A percentile compares a stretch with the other conserved stretches of the same genome.
These are phyloP conservation scores for Ennomos quercinarius DNA, from an alignment of 2,888 invertebrate species.

Conservation along the genomic window DNA sequence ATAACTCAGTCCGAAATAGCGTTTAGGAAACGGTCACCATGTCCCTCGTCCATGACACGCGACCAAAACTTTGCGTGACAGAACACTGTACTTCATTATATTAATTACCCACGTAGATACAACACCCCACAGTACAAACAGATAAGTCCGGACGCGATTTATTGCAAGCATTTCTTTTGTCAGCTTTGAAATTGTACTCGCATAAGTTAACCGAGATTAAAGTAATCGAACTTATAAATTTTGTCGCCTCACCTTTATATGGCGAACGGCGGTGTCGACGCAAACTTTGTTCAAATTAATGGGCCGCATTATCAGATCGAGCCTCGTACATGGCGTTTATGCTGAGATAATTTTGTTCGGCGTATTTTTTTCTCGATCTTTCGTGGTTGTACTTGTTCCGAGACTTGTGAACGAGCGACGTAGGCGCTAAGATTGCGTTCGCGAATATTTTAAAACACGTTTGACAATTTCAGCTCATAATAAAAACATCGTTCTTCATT, in stretches of 20 bases:
- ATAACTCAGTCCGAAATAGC: constrained; percentile 70
- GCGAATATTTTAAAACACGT: constrained; percentile 24
- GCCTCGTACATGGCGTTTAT: constrained; percentile 84
- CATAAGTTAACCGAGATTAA: constrained; percentile 86
- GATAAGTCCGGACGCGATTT: constrained; percentile 79
- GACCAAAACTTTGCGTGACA: constrained; percentile 75
- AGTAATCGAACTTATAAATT: constrained; percentile 86
- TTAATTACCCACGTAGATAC: constrained; percentile 72
- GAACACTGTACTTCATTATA: constrained; percentile 76
- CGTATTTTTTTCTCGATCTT: constrained; percentile 69
- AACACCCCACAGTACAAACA: constrained; percentile 56
- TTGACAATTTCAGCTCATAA: constrained; percentile 22
- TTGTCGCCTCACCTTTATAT: constrained; percentile 85
- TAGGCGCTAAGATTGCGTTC: constrained; percentile 51
- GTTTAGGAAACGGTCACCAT: constrained; percentile 52
- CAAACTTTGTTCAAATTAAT: constrained; percentile 85
- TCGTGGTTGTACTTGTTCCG: constrained; percentile 55
- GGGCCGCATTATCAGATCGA: constrained; percentile 83
- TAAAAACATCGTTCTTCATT: constrained; percentile 18
- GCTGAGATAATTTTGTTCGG: constrained; percentile 82
- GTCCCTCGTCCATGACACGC: constrained; percentile 61
- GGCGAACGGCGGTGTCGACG: constrained; percentile 82
- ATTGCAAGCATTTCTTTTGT: constrained; percentile 86
- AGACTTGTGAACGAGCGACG: constrained; percentile 49
- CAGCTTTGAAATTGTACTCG: constrained; percentile 86